phyloP scores from a whole-genome alignment of 2,888 invertebrate species.

The Tachina grossa region DNA sequence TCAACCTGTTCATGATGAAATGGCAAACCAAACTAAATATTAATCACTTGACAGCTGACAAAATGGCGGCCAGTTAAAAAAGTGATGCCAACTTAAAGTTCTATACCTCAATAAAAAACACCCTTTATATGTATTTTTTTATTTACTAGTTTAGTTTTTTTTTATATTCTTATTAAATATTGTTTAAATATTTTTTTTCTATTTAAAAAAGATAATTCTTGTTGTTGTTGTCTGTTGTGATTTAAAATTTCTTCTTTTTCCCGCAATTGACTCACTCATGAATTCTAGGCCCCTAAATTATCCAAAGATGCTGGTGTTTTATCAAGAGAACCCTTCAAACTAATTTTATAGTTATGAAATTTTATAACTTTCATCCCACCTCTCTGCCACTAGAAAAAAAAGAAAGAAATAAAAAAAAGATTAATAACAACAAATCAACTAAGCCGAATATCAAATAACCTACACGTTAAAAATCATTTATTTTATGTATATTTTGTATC shows the following conservation, averaged over 20 bases:
- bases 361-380: neutral
- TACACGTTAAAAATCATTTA: too few species aligned
- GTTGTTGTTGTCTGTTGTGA: slow-evolving; percentile 12
- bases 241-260: slow-evolving; percentile 28
- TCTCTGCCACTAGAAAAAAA: neutral
- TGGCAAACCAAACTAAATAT: too few species aligned
- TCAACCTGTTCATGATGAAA: too few species aligned
- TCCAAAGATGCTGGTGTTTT: slow-evolving; percentile 16
- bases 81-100: too few species aligned
- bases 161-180: slow-evolving; percentile 15
- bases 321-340: slow-evolving; percentile 21
- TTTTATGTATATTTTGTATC: too few species aligned
- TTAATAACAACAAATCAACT: neutral
- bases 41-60: too few species aligned
- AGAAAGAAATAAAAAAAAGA: neutral
- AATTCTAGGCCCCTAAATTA: neutral
- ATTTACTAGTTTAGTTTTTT: slow-evolving; percentile 1
- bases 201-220: slow-evolving; percentile 15
- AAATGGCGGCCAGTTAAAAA: too few species aligned
- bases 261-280: slow-evolving; percentile 34
- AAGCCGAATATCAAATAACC: too few species aligned
- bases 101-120: too few species aligned
- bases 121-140: slow-evolving; percentile 16
- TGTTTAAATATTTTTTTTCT: slow-evolving; percentile 28
- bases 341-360: neutral